These are phyloP conservation scores for Euborellia annulipes DNA, from an alignment of 1,140 invertebrate genomes.

Conservation along the genomic window DNA sequence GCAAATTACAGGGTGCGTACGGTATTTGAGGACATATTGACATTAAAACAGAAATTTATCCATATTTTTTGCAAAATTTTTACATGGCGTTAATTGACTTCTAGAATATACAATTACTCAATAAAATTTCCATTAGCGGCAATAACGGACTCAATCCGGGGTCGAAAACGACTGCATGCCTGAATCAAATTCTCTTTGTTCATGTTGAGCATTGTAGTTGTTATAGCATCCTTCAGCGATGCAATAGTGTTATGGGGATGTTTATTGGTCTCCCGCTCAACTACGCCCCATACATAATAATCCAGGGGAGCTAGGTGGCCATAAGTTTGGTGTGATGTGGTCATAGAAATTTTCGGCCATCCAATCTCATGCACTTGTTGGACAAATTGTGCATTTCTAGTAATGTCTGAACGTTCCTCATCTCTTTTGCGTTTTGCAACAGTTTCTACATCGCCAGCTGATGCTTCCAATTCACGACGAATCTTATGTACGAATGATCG, in stretches of 20 bases:
- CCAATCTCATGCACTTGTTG: background rate
- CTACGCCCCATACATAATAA: background rate
- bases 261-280: slow-evolving; percentile 6
- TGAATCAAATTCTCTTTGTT: slow-evolving; percentile 1
- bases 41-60: background rate
- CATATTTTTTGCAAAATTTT: too few species aligned
- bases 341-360: background rate
- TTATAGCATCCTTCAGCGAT: background rate
- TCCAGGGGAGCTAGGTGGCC: background rate
- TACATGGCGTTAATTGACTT: too few species aligned
- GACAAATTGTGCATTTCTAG: too few species aligned
- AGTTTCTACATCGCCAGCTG: too few species aligned
- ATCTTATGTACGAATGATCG: too few species aligned
- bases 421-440: too few species aligned
- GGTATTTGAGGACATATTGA: slow-evolving; percentile 1
- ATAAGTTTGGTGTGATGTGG: background rate
- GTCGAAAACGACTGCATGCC: background rate
- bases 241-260: background rate
- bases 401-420: too few species aligned
- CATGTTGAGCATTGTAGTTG: background rate
- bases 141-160: background rate
- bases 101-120: too few species aligned
- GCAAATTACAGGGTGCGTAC: slow-evolving; percentile 1
- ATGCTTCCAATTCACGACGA: too few species aligned
- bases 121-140: background rate